phyloP scores from a whole-genome alignment of 2,797 vertebrate genomes.

The Hemibagrus guttatus region DNA sequence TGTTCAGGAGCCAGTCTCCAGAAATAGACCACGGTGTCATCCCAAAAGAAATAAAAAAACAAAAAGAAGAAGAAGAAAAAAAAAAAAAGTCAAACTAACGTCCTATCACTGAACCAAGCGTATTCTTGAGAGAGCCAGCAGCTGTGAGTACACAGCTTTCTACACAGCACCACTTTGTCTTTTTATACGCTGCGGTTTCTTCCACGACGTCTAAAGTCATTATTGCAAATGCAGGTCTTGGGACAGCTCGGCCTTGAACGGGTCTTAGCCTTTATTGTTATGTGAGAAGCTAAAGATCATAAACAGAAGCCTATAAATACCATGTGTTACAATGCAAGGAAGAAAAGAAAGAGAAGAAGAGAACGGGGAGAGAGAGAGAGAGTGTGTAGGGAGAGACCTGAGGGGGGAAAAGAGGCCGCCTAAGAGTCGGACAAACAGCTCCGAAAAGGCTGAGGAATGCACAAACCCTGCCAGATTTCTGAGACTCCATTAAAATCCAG shows the following conservation, averaged over 20 bases:
- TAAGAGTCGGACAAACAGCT: constrained; percentile 48
- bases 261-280: constrained; percentile 17
- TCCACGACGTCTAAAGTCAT: not conserved
- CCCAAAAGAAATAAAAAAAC: constrained; percentile 2
- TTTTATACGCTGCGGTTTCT: not conserved
- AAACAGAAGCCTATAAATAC: constrained; percentile 45
- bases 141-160: not conserved
- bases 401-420: constrained; percentile 28
- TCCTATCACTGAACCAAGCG: not conserved
- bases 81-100: not conserved
- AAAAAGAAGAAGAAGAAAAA: too few relatives aligned
- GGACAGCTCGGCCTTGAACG: not conserved
- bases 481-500: constrained; percentile 54
- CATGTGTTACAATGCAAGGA: constrained; percentile 30
- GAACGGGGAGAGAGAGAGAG: not conserved
- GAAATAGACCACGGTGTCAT: constrained; percentile 29
- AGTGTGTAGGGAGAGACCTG: not conserved
- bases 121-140: not conserved
- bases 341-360: not conserved
- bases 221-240: not conserved
- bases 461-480: constrained; percentile 47
- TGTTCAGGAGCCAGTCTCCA: constrained; percentile 13
- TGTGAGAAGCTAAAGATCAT: constrained; percentile 6
- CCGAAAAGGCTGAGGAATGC: constrained; percentile 50
- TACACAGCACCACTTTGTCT: not conserved